A percentile compares a stretch with the other conserved stretches of the same genome.
These are phyloP conservation scores for Fragariocoptes setiger DNA, from an alignment of 1,140 invertebrate species.

Conservation along the genomic window DNA sequence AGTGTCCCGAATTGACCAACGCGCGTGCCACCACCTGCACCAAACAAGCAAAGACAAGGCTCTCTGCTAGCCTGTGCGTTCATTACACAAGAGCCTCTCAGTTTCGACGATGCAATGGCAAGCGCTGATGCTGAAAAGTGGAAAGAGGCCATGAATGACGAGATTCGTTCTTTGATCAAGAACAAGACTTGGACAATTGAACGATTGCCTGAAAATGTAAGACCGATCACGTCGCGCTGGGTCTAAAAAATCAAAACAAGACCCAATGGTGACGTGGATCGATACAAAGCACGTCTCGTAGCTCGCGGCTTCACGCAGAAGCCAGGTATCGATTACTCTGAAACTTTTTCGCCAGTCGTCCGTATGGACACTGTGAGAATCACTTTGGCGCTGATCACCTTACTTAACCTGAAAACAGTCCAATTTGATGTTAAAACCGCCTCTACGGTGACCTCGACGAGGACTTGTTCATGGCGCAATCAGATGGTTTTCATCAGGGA, in stretches of 20 bases:
- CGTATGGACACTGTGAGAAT: constrained; percentile 14
- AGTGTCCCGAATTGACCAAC: too few species aligned
- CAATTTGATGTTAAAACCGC: neutral
- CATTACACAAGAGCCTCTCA: neutral
- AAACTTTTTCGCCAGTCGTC: constrained; percentile 16
- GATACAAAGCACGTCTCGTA: constrained; percentile 16
- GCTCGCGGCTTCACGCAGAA: constrained; percentile 16
- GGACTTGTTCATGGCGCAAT: constrained; percentile 1
- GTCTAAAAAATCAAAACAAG: constrained; percentile 14
- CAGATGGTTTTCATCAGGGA: neutral
- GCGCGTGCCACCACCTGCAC: too few species aligned
- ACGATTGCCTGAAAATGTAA: constrained; percentile 10
- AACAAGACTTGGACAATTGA: constrained; percentile 16
- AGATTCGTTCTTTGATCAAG: constrained; percentile 14
- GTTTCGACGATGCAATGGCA: constrained; percentile 12
- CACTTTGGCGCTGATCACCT: constrained; percentile 13
- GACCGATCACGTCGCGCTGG: constrained; percentile 14
- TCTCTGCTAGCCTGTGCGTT: too few species aligned
- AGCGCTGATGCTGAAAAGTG: constrained; percentile 13
- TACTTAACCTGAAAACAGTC: constrained; percentile 12
- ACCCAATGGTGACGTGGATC: constrained; percentile 12
- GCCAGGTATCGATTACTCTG: constrained; percentile 15
- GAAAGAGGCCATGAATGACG: constrained; percentile 15
- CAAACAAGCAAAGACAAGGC: too few species aligned
- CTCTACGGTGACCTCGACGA: constrained; percentile 2